phyloP scores from a whole-genome alignment of 2,797 vertebrate genomes.

The Neosilurus hyrtlii region DNA sequence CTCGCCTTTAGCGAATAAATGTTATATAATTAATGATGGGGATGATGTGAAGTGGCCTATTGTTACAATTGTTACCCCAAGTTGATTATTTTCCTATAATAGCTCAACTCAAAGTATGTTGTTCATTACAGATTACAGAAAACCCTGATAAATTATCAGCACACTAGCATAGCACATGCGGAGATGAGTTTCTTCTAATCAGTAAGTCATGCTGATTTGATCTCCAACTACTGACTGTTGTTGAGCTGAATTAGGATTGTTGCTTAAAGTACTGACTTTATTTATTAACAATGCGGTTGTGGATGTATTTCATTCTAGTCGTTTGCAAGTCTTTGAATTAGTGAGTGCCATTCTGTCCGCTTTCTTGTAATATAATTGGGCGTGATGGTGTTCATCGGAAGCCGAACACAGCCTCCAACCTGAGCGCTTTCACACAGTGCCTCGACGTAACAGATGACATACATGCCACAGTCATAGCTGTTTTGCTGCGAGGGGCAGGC shows the following conservation, averaged over 20 bases:
- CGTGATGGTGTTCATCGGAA: slow-evolving; percentile 81
- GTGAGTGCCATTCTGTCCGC: slow-evolving; percentile 84
- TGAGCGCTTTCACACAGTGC: slow-evolving; percentile 79
- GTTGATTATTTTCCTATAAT: background rate
- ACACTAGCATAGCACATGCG: background rate
- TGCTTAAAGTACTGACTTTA: background rate
- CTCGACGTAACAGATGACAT: slow-evolving; percentile 91
- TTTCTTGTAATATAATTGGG: slow-evolving; percentile 88
- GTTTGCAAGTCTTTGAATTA: slow-evolving; percentile 77
- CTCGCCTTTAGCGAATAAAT: no score
- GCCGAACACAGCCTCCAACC: slow-evolving; percentile 69
- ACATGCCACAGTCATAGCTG: slow-evolving; percentile 99
- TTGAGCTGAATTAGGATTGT: background rate
- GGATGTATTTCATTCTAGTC: slow-evolving; percentile 51
- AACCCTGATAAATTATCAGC: slow-evolving; percentile 8
- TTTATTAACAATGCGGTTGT: background rate
- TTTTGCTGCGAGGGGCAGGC: slow-evolving; percentile 90
- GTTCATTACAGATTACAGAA: background rate
- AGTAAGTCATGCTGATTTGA: slow-evolving; percentile 20
- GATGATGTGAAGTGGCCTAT: background rate
- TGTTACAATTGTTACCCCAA: background rate
- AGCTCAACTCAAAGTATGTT: background rate
- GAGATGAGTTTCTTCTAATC: background rate
- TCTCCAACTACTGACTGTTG: background rate
- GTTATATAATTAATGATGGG: background rate